Evolutionary conservation across 2,797 vertebrate species (phyloP), one percentile per base, ranked within the genome.

Genomic region (Myripristis murdjan): DNA sequence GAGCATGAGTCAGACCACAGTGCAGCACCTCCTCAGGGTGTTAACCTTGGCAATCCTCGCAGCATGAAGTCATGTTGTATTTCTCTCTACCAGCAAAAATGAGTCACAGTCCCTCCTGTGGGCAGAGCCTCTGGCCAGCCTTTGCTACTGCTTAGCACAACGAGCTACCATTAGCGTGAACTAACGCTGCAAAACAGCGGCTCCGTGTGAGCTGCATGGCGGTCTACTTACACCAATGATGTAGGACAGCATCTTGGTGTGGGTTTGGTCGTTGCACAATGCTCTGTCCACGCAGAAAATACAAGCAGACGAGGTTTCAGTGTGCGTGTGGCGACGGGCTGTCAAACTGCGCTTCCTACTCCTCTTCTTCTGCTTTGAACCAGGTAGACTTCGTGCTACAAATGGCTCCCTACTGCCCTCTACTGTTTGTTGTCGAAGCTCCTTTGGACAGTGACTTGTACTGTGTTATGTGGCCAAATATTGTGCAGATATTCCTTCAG

Each of bases 171-270:
- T 33, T 61, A 60, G 71, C 72, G 0, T 5, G 0, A 12, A 35
- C 23, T 35, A 44, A 18, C 1, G 55, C 28, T 16, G 0, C 22
- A 2, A 10, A 5, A 51, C 37, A 0, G 10, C 5, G 26, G 10
- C 9, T 20, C 3, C 23, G 48, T 7, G 6, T 1, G 4, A 5
- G n/a, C 37, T 23, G 3, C 11, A 23, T 8, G 0, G 2, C 41
- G 0, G 0, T 9, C 48, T 90, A 94, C 93, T 93, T 54, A 95
- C 93, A 0, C 87, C 81, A 2, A 90, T 62, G 67, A 95, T 87
- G 89, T 93, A 94, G 33, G 91, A 91, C 23, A 94, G 28, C 93
- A 94, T 95, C 49, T 67, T 92, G 4, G 11, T 44, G 49, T n/a
- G 1, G 26, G 20, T 6, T 12, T 1, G 2, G 11, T 12, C n/a